Evolutionary conservation across 2,797 vertebrate genomes (phyloP).

Genomic region (Anisognathus igniventris): DNA sequence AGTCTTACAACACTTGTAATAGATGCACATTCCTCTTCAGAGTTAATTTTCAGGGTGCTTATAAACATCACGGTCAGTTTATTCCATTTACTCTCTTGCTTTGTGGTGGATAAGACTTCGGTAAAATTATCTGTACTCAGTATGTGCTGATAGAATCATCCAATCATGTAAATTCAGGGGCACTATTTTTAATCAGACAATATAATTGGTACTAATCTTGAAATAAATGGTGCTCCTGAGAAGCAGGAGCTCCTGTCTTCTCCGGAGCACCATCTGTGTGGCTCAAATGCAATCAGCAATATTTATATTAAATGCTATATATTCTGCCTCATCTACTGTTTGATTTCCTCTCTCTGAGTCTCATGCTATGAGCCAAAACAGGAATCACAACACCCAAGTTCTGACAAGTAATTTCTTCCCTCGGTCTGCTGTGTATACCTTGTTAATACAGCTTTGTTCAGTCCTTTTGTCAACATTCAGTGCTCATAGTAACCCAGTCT

Average conservation of each 20-base stretch:
- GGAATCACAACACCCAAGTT: neutral
- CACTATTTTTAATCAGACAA: conserved; percentile 65
- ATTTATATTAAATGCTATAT: conserved; percentile 45
- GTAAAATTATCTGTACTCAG: conserved; percentile 31
- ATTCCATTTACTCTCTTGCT: neutral
- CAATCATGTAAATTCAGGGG: conserved; percentile 57
- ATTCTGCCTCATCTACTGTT: conserved; percentile 12
- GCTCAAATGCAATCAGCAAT: conserved; percentile 39
- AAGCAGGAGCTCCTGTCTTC: conserved; percentile 41
- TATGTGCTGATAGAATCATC: conserved; percentile 34
- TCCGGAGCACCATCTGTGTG: conserved; percentile 32
- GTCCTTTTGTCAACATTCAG: neutral
- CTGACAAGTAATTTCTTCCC: neutral
- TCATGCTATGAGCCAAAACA: neutral
- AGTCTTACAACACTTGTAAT: neutral
- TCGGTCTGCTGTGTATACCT: neutral
- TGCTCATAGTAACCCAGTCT: neutral
- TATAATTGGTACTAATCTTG: conserved; percentile 59
- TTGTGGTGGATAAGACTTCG: neutral
- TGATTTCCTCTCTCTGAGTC: conserved; percentile 8
- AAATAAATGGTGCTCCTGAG: conserved; percentile 48
- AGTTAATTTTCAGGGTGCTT: conserved; percentile 19
- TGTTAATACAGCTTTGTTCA: neutral
- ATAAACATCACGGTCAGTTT: neutral
- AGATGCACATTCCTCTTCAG: neutral